phyloP scores from a whole-genome alignment of 2,888 invertebrate species.

The Acanthopleura granulata region DNA sequence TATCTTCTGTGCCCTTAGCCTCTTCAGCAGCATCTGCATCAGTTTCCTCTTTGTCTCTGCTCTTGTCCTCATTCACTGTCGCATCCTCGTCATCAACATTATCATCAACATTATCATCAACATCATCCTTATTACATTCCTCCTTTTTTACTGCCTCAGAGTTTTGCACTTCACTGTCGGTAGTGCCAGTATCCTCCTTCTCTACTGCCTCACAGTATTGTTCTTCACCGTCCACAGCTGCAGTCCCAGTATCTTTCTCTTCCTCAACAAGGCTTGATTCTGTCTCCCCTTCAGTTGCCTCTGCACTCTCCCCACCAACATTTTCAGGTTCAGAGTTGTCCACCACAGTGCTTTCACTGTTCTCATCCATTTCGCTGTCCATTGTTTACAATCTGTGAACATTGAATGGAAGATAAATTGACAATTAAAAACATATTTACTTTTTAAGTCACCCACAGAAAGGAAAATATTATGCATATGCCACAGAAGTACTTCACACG shows the following conservation, averaged over 20 bases:
- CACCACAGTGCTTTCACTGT: slow-evolving; percentile 10
- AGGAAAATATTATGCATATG: too few relatives aligned
- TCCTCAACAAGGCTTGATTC: neutral
- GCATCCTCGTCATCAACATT: neutral
- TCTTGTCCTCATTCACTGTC: slow-evolving; percentile 22
- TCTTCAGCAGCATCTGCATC: slow-evolving; percentile 2
- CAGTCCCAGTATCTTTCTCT: too few relatives aligned
- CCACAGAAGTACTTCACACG: too few relatives aligned
- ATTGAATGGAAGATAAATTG: too few relatives aligned
- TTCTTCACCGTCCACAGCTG: too few relatives aligned
- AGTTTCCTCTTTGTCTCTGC: slow-evolving; percentile 19
- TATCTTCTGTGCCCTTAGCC: neutral
- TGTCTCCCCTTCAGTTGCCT: slow-evolving; percentile 19
- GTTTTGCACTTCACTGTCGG: neutral
- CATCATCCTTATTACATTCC: neutral
- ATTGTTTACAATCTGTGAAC: too few relatives aligned
- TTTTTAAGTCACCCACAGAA: too few relatives aligned
- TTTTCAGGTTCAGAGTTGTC: slow-evolving; percentile 14
- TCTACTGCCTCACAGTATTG: too few relatives aligned
- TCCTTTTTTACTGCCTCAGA: neutral
- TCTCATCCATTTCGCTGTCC: slow-evolving; percentile 8
- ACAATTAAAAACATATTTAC: too few relatives aligned
- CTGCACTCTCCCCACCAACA: neutral
- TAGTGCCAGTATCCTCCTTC: neutral
- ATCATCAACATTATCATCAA: neutral